phyloP scores from a whole-genome alignment of 2,888 invertebrate species.

The Psococerastis gibbosa region DNA sequence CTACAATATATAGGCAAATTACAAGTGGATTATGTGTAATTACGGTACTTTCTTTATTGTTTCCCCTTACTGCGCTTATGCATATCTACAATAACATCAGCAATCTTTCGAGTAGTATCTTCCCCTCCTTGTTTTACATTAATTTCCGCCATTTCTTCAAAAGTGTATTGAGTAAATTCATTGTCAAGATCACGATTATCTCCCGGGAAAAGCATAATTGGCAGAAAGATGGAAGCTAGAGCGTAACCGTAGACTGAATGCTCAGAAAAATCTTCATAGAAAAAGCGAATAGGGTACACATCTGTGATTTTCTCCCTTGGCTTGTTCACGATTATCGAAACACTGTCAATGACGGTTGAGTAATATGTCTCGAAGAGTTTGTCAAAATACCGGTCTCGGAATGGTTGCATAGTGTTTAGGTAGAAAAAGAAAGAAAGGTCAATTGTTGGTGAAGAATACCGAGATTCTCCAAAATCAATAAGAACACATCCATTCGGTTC shows the following conservation, averaged over 20 bases:
- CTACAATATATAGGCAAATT: too few relatives aligned
- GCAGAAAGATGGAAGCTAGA: slow-evolving; percentile 10
- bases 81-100: slow-evolving; percentile 5
- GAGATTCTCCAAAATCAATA: slow-evolving; percentile 5
- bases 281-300: neutral
- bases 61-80: too few relatives aligned
- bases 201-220: slow-evolving; percentile 9
- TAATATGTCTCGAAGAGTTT: slow-evolving; percentile 3
- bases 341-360: neutral
- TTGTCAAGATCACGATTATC: neutral
- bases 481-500: neutral
- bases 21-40: too few relatives aligned
- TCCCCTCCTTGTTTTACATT: neutral
- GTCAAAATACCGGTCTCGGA: neutral
- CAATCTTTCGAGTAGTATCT: neutral
- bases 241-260: slow-evolving; percentile 11
- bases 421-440: slow-evolving; percentile 6
- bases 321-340: neutral
- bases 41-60: too few relatives aligned
- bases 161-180: neutral
- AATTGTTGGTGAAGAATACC: neutral
- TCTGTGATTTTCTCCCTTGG: neutral
- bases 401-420: neutral
- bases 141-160: neutral
- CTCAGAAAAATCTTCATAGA: slow-evolving; percentile 7